Base-by-base conservation (phyloP, 2,888 invertebrate species). In the Magallana nippona region DNA sequence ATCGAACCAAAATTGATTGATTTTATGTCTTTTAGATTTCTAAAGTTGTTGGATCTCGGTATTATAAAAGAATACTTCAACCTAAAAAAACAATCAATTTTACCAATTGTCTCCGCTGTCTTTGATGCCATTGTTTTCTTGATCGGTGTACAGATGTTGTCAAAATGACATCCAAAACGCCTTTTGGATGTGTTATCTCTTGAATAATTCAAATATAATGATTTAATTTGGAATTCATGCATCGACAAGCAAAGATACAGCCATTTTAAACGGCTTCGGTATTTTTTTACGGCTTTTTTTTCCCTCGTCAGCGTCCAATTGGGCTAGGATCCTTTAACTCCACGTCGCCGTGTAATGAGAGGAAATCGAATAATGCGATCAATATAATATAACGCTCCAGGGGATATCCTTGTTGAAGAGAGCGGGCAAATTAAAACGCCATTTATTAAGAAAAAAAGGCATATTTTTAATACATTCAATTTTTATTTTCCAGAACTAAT, bases 31-130 rank as follows among this genome's bases (percentile, higher is more conserved):
- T 32, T 32, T 32, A 32, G 32, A 32, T 44, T 44, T 8, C 8
- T 8, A 44, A 44, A 44, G 44, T 44, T 44, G 44, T 44, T 44
- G 44, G 44, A 44, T 44, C 44, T 44, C 8, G 44, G 8, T 44
- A 44, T 44, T 44, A 44, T 44, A 44, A 44, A 44, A 60, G 19
- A 60, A 60, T 60, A 19, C 60, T 60, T 60, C 19, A 60, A 71
- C 71, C 22, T 15, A 27, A 71, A 27, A 71, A 71, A 27, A 71
- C 22, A 71, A 71, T 71, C 71, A 71, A 71, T 71, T 71, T 71
- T 27, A 15, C 32, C n/a, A 8, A 11, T 71, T 71, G 71, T 71
- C 71, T 32, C 10, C 13, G 11, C 15, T 13, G 22, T 13, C 11
- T 22, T 27, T 71, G 71, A 71, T 71, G 71, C 27, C 3, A 71